These are phyloP conservation scores for Conistra vaccinii DNA, from an alignment of 2,888 invertebrate genomes.

Conservation along the genomic window DNA sequence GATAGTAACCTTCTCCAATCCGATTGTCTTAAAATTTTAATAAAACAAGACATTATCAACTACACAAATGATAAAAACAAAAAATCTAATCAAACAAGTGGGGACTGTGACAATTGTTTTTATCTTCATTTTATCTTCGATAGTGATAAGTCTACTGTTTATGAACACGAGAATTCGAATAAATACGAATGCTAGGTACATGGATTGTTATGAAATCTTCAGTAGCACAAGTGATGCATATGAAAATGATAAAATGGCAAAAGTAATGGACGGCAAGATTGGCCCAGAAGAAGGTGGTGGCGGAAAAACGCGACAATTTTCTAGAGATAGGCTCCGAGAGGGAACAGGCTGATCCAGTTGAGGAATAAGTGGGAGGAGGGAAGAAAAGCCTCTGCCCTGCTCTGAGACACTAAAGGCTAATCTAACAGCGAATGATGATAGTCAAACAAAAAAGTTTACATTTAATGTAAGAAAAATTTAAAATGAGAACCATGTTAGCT, in stretches of 20 bases:
- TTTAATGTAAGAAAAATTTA: not conserved
- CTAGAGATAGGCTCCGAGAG: not conserved
- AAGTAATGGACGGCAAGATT: not conserved
- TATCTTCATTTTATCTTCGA: conserved; percentile 48
- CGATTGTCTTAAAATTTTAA: not conserved
- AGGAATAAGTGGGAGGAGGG: not conserved
- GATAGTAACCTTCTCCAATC: not conserved
- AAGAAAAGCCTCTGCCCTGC: not conserved
- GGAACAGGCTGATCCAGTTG: not conserved
- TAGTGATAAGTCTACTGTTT: conserved; percentile 44
- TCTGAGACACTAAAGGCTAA: not conserved
- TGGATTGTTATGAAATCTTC: conserved; percentile 9
- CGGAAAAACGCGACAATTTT: not conserved
- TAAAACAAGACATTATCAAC: conserved; percentile 17
- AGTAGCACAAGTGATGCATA: not conserved
- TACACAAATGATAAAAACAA: conserved; percentile 25
- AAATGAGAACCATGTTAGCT: not conserved
- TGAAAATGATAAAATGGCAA: not conserved
- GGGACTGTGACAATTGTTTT: conserved; percentile 26
- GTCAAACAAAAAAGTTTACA: not conserved
- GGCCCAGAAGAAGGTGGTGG: not conserved
- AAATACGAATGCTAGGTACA: not conserved
- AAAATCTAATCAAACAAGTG: conserved; percentile 36
- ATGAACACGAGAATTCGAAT: conserved; percentile 15
- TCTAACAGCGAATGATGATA: not conserved